phyloP scores from a whole-genome alignment of 1,140 invertebrate species.

The Platyura marginata region DNA sequence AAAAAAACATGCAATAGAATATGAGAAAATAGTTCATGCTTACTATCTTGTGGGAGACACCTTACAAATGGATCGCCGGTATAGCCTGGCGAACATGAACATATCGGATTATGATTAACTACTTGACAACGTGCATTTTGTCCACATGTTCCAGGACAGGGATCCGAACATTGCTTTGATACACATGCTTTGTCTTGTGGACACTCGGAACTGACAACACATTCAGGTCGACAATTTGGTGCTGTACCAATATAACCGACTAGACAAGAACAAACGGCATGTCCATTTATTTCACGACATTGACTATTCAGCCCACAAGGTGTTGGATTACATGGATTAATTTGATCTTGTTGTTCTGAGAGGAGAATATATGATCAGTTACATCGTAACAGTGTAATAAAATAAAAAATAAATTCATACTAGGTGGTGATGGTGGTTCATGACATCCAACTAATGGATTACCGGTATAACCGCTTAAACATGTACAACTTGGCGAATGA shows the following conservation, averaged over 20 bases:
- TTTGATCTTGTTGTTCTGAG: conserved; percentile 19
- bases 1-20: conserved; percentile 35
- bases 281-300: conserved; percentile 39
- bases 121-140: conserved; percentile 51
- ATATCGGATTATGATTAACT: conserved; percentile 59
- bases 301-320: conserved; percentile 61
- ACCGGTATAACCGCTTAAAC: conserved; percentile 40
- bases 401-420: conserved; percentile 50
- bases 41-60: conserved; percentile 33
- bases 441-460: conserved; percentile 38
- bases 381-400: conserved; percentile 56
- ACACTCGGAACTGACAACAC: conserved; percentile 53
- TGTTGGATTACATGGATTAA: conserved; percentile 50
- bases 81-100: conserved; percentile 47
- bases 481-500: conserved; percentile 42
- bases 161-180: conserved; percentile 52
- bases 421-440: conserved; percentile 32
- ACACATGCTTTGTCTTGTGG: conserved; percentile 45
- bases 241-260: conserved; percentile 50
- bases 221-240: conserved; percentile 51
- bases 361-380: conserved; percentile 43
- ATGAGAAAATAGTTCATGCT: conserved; percentile 9
- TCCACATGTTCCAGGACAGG: conserved; percentile 58
- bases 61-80: conserved; percentile 56
- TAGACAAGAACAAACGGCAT: conserved; percentile 53